Evolutionary conservation across 2,888 invertebrate genomes (phyloP).

Genomic region (Ophion costatus): DNA sequence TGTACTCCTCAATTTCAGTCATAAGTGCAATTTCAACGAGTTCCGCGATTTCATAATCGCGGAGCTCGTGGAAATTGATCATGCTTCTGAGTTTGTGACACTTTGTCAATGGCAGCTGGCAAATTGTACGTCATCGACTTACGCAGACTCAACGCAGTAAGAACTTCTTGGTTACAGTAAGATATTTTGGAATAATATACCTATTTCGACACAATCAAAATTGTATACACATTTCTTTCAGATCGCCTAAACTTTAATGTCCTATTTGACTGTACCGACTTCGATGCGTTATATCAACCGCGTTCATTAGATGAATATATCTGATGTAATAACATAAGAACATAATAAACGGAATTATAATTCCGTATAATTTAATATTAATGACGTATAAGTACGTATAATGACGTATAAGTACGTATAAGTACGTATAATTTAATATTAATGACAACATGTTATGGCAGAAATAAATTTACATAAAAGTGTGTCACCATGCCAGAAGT

Average conservation of each 20-base stretch:
- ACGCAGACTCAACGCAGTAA: slow-evolving; percentile 48
- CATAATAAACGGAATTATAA: too few relatives aligned
- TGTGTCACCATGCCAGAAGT: too few relatives aligned
- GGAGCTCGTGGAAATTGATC: slow-evolving; percentile 34
- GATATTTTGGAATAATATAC: neutral
- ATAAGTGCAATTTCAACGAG: too few relatives aligned
- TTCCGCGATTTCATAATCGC: too few relatives aligned
- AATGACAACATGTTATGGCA: too few relatives aligned
- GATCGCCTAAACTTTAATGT: slow-evolving; percentile 60
- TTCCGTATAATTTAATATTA: too few relatives aligned
- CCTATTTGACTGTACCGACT: slow-evolving; percentile 57
- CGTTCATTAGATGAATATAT: neutral
- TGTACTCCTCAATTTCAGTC: slow-evolving; percentile 23
- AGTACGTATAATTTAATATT: too few relatives aligned
- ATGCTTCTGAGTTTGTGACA: slow-evolving; percentile 50
- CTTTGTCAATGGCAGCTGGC: slow-evolving; percentile 56
- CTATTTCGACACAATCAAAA: neutral
- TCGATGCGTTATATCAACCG: slow-evolving; percentile 47
- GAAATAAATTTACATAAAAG: too few relatives aligned
- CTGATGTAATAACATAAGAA: neutral
- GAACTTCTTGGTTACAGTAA: slow-evolving; percentile 5
- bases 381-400: too few relatives aligned
- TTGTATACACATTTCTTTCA: neutral
- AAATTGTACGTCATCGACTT: slow-evolving; percentile 57
- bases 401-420: too few relatives aligned